A percentile compares a stretch with the other conserved stretches of the same genome.
These are phyloP conservation scores for Argya squamiceps DNA, from an alignment of 2,797 vertebrate species.

Conservation along the genomic window DNA sequence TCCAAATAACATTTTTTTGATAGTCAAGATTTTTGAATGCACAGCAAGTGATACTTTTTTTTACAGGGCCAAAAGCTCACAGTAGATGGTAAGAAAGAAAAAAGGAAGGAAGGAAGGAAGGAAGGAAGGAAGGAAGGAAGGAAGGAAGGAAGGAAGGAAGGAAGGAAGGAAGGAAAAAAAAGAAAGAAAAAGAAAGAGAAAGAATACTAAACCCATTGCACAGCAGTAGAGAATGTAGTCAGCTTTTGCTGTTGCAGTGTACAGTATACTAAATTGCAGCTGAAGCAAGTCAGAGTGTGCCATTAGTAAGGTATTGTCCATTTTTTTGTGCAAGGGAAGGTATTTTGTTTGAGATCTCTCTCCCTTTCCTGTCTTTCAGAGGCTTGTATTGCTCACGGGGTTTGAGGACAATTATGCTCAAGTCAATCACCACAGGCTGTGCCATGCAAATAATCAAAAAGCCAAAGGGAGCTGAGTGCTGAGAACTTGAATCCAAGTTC, in stretches of 20 bases:
- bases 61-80: neutral
- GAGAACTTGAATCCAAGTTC: neutral
- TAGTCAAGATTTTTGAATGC: neutral
- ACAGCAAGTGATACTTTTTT: neutral
- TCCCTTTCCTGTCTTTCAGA: neutral
- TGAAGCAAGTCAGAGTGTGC: neutral
- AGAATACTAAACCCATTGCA: neutral
- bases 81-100: neutral
- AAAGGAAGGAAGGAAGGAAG: no score
- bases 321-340: neutral
- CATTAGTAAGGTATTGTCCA: neutral
- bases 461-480: neutral
- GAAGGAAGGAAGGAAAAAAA: neutral
- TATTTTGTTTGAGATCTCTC: neutral
- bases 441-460: neutral
- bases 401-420: neutral
- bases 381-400: neutral
- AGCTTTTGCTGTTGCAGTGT: neutral
- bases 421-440: neutral
- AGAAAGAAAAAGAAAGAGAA: no score
- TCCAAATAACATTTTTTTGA: neutral
- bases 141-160: neutral
- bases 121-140: no score
- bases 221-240: neutral
- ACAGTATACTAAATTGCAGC: neutral